Evolutionary conservation across 1,140 invertebrate species (phyloP).

Genomic region (Caerostris extrusa): DNA sequence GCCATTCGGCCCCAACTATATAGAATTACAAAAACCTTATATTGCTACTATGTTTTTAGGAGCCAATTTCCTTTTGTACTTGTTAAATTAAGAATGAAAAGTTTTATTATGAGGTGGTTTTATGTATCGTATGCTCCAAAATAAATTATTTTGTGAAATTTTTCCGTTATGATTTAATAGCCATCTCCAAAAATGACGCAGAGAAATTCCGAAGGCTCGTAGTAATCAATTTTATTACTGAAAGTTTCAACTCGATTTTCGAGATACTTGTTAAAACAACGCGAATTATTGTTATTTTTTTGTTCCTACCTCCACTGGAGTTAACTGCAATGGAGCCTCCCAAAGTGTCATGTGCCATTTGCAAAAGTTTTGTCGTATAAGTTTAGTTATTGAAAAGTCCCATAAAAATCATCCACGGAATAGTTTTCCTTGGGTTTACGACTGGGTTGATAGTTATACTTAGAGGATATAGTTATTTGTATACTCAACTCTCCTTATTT

Average conservation of each 20-base stretch:
- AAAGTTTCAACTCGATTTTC: not conserved
- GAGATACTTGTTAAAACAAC: not conserved
- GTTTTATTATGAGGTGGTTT: not conserved
- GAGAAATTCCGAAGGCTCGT: not conserved
- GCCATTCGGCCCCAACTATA: too few species aligned
- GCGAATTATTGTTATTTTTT: not conserved
- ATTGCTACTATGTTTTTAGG: too few species aligned
- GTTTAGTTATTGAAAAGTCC: not conserved
- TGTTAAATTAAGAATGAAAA: not conserved
- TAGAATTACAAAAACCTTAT: too few species aligned
- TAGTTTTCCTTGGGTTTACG: not conserved
- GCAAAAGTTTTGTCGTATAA: constrained; percentile 32
- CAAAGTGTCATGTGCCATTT: not conserved
- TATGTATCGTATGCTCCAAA: not conserved
- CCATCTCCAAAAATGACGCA: not conserved
- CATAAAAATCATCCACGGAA: constrained; percentile 17
- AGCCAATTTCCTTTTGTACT: too few species aligned
- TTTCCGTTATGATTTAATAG: not conserved
- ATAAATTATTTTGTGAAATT: not conserved
- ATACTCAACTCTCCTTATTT: not conserved
- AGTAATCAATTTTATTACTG: not conserved
- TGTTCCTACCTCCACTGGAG: not conserved
- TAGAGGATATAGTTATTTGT: not conserved
- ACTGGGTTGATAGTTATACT: not conserved
- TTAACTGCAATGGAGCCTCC: not conserved